Percentiles rank a stretch among this genome's conserved stretches.
These are phyloP conservation scores for Brotula barbata DNA, from an alignment of 2,797 vertebrate species.

Conservation along the genomic window DNA sequence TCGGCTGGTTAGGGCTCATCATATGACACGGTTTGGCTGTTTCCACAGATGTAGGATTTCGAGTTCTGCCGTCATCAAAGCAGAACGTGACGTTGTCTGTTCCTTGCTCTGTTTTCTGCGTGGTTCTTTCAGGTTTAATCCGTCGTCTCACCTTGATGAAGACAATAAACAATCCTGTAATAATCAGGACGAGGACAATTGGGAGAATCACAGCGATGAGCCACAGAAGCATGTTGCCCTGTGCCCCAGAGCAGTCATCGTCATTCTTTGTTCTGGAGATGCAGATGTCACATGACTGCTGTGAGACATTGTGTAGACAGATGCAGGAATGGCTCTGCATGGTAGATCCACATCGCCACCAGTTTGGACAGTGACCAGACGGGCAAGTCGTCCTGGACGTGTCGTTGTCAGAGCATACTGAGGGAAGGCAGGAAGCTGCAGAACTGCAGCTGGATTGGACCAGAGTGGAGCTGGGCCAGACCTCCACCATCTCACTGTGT, in stretches of 20 bases:
- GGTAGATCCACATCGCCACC: conserved; percentile 36
- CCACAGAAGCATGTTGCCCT: conserved; percentile 58
- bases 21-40: conserved; percentile 38
- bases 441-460: conserved; percentile 65
- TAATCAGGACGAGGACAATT: conserved; percentile 45
- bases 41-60: conserved; percentile 14
- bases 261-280: conserved; percentile 18
- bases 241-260: conserved; percentile 48
- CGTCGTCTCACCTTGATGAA: conserved; percentile 43
- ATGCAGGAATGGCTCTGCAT: conserved; percentile 62
- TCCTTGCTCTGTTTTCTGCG: conserved; percentile 51
- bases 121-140: conserved; percentile 11
- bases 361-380: conserved; percentile 57
- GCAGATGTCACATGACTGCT: conserved; percentile 71
- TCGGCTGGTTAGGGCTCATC: conserved; percentile 34
- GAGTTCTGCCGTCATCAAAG: conserved; percentile 40
- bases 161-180: conserved; percentile 41
- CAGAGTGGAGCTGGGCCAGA: conserved; percentile 62
- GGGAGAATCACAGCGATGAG: conserved; percentile 69
- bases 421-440: conserved; percentile 58
- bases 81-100: conserved; percentile 62
- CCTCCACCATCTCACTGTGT: conserved; percentile 64
- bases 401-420: conserved; percentile 54
- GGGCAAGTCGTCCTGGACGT: conserved; percentile 45
- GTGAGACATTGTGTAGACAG: conserved; percentile 71